phyloP scores from a whole-genome alignment of 2,888 invertebrate genomes.

The Tinea trinotella region DNA sequence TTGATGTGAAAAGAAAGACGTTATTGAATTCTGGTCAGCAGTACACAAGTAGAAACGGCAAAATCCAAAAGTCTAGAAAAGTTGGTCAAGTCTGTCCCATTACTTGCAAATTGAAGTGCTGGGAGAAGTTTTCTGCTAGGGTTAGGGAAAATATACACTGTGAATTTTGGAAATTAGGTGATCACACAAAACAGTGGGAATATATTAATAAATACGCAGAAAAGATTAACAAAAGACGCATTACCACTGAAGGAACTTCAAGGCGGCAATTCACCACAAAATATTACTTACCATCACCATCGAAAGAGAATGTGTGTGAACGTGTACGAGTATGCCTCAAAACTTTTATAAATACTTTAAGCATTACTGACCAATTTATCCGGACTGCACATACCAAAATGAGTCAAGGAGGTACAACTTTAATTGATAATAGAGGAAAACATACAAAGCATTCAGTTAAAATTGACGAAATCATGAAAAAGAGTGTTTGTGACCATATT shows the following conservation, averaged over 20 bases:
- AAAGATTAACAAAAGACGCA: slow-evolving; percentile 16
- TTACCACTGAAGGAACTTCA: neutral
- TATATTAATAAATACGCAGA: slow-evolving; percentile 17
- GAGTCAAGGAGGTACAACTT: neutral
- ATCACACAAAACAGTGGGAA: slow-evolving; percentile 21
- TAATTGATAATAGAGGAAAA: no score
- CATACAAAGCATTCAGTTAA: neutral
- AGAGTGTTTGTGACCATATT: slow-evolving; percentile 23
- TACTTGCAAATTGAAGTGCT: slow-evolving; percentile 16
- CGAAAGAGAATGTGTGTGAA: neutral
- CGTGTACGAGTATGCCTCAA: slow-evolving; percentile 5
- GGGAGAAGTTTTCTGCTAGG: slow-evolving; percentile 18
- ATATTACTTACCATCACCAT: slow-evolving; percentile 13
- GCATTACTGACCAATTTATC: neutral
- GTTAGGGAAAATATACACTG: slow-evolving; percentile 20
- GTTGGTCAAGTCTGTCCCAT: slow-evolving; percentile 1
- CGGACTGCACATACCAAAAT: neutral
- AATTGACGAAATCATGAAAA: slow-evolving; percentile 17
- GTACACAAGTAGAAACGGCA: slow-evolving; percentile 13
- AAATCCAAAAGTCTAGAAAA: neutral
- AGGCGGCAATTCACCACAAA: slow-evolving; percentile 13
- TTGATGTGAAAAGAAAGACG: slow-evolving; percentile 20
- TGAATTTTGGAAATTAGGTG: slow-evolving; percentile 20
- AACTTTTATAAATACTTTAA: slow-evolving; percentile 7
- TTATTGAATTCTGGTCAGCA: slow-evolving; percentile 21